Percentiles rank a stretch among this genome's conserved stretches.
phyloP scores from a whole-genome alignment of 2,888 invertebrate species.

The Drosophila recens region DNA sequence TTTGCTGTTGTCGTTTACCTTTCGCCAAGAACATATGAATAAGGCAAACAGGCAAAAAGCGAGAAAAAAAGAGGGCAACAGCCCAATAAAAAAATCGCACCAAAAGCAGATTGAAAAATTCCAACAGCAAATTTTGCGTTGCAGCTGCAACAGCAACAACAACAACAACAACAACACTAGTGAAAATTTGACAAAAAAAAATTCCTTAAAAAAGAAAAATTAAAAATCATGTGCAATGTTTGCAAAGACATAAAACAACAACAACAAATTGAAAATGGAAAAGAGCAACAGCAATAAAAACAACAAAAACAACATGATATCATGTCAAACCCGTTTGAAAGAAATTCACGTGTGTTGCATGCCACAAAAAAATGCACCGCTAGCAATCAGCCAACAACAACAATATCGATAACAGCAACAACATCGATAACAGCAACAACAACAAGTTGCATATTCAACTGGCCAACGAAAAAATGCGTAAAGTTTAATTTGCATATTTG shows the following conservation, averaged over 20 bases:
- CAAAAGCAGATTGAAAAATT: constrained; percentile 52
- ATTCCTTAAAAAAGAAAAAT: constrained; percentile 18
- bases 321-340: constrained; percentile 72
- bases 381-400: constrained; percentile 44
- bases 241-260: constrained; percentile 30
- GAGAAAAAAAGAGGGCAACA: constrained; percentile 19
- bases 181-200: constrained; percentile 31
- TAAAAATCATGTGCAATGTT: constrained; percentile 39
- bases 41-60: constrained; percentile 50
- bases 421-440: no score
- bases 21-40: constrained; percentile 9
- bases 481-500: constrained; percentile 66
- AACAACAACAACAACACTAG: constrained; percentile 17
- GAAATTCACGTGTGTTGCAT: constrained; percentile 69
- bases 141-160: constrained; percentile 53
- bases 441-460: constrained; percentile 55
- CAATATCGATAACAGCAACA: constrained; percentile 40
- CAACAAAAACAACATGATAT: constrained; percentile 38
- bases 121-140: constrained; percentile 43
- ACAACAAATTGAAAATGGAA: constrained; percentile 63
- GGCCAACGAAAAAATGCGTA: constrained; percentile 51
- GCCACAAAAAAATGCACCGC: constrained; percentile 47
- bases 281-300: constrained; percentile 42
- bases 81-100: constrained; percentile 23
- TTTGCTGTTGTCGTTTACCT: constrained; percentile 39